Percentiles rank a stretch among this genome's conserved stretches.
Conservation (phyloP, 2,113 vertebrate genomes). For the Turdus rufiventris region DNA sequence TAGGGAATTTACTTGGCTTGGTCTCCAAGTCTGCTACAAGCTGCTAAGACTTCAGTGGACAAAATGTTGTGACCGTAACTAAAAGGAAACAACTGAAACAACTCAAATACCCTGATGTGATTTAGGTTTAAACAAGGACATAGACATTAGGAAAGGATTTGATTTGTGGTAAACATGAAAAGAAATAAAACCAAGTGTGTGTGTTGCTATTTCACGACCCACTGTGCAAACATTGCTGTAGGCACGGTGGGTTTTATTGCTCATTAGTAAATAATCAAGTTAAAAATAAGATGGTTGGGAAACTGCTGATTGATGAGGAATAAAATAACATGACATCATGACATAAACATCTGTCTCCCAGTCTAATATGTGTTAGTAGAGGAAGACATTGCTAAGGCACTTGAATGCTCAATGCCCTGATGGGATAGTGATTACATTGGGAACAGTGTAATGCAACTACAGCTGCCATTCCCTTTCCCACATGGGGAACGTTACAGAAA, state of each 20-base stretch:
- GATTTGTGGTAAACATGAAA: slow-evolving; percentile 23
- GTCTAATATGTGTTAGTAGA: slow-evolving; percentile 51
- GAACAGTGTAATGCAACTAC: neutral
- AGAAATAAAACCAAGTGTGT: slow-evolving; percentile 38
- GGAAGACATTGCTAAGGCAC: slow-evolving; percentile 59
- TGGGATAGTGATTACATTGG: slow-evolving; percentile 44
- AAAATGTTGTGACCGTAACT: neutral
- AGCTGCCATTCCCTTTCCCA: slow-evolving; percentile 19
- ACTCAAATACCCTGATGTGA: neutral
- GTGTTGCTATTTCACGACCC: slow-evolving; percentile 45
- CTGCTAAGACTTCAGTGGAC: neutral
- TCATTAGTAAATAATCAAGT: slow-evolving; percentile 74
- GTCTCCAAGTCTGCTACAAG: slow-evolving; percentile 3
- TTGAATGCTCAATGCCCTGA: slow-evolving; percentile 54
- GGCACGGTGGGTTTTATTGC: slow-evolving; percentile 63
- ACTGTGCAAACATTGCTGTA: slow-evolving; percentile 36
- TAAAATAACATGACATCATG: slow-evolving; percentile 52
- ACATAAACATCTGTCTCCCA: slow-evolving; percentile 68
- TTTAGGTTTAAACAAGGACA: slow-evolving; percentile 50
- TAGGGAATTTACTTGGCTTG: neutral
- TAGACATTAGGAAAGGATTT: slow-evolving; percentile 3
- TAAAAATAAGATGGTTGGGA: slow-evolving; percentile 67
- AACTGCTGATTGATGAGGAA: slow-evolving; percentile 72
- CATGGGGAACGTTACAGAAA: neutral
- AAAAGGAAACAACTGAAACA: slow-evolving; percentile 1